Evolutionary conservation across 2,113 vertebrate genomes (phyloP).

Genomic region (Pedionomus torquatus): DNA sequence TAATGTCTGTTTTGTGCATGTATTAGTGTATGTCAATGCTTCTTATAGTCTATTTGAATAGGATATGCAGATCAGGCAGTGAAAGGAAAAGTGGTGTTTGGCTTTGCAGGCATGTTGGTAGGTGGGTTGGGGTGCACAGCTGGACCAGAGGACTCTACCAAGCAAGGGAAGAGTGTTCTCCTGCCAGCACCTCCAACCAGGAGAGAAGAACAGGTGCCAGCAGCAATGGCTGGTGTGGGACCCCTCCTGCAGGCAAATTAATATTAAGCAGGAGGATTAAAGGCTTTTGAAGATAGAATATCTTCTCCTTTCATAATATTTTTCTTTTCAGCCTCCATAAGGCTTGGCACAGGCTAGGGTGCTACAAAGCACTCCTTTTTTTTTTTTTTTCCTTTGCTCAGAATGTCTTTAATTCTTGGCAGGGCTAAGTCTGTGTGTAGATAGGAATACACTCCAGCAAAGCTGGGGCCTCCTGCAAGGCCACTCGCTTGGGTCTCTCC

Average conservation of each 20-base stretch:
- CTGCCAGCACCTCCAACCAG: background rate
- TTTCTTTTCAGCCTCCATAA: slow-evolving; percentile 1
- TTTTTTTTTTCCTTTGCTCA: background rate
- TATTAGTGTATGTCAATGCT: background rate
- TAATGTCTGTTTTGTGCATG: background rate
- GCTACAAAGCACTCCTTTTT: background rate
- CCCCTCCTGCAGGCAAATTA: background rate
- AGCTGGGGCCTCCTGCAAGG: slow-evolving; percentile 7
- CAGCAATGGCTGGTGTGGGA: background rate
- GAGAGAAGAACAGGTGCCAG: background rate
- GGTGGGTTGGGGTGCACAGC: too few species aligned
- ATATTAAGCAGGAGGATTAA: background rate
- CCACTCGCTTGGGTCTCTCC: background rate
- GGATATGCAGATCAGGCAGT: background rate
- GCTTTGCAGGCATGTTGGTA: background rate
- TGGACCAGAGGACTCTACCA: background rate
- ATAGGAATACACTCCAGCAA: background rate
- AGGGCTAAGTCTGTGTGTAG: background rate
- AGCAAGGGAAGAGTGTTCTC: background rate
- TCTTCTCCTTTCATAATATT: background rate
- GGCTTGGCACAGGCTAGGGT: background rate
- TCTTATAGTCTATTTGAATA: background rate
- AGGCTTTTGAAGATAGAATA: background rate
- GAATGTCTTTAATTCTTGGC: slow-evolving; percentile 36
- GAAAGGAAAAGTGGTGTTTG: background rate